phyloP scores from a whole-genome alignment of 2,888 invertebrate species.

The Teleiodes luculella region DNA sequence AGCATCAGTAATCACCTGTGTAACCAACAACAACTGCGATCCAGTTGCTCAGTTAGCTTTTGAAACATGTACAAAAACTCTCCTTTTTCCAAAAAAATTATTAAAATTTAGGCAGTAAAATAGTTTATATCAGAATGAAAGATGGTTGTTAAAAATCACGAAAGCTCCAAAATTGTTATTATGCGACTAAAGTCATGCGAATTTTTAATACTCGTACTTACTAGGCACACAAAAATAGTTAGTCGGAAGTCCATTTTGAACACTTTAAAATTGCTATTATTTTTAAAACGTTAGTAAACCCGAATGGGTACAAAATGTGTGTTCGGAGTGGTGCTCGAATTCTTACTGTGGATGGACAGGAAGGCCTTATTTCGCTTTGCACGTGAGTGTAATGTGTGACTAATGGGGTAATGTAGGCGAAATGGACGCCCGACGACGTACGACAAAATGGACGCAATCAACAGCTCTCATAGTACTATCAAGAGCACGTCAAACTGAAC shows the following conservation, averaged over 20 bases:
- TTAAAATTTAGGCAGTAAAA: too few relatives aligned
- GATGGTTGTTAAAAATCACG: too few relatives aligned
- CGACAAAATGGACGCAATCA: slow-evolving; percentile 31
- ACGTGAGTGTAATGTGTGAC: slow-evolving; percentile 44
- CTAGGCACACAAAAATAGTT: slow-evolving; percentile 41
- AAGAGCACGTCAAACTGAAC: too few relatives aligned
- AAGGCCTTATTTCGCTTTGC: slow-evolving; percentile 51
- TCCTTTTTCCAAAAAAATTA: too few relatives aligned
- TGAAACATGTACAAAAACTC: too few relatives aligned
- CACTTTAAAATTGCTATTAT: neutral
- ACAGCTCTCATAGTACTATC: too few relatives aligned
- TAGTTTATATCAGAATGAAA: too few relatives aligned
- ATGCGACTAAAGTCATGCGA: neutral
- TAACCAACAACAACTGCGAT: too few relatives aligned
- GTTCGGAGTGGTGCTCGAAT: slow-evolving; percentile 34
- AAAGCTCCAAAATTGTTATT: too few relatives aligned
- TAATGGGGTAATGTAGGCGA: slow-evolving; percentile 15
- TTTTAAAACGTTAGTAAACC: neutral
- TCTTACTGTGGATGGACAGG: slow-evolving; percentile 58
- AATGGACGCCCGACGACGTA: slow-evolving; percentile 38
- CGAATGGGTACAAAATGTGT: slow-evolving; percentile 25
- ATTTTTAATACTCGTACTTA: slow-evolving; percentile 37
- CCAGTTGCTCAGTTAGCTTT: too few relatives aligned
- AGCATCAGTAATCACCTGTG: too few relatives aligned
- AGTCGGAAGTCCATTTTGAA: slow-evolving; percentile 46